phyloP scores from a whole-genome alignment of 92 coral and sea anemone genomes.

The Muricea muricata region DNA sequence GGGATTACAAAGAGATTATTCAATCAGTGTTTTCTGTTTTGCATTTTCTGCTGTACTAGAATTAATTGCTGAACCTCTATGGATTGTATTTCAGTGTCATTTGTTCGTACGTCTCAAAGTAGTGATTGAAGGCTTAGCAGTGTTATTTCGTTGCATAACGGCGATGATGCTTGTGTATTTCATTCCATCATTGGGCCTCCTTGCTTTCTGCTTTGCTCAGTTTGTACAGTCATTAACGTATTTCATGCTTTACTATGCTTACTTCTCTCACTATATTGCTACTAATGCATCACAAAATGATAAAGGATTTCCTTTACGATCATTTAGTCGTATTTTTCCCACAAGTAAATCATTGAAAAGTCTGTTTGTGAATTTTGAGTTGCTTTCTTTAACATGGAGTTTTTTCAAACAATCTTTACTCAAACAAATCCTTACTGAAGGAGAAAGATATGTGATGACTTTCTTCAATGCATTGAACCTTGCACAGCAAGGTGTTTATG shows the following conservation, averaged over 20 bases:
- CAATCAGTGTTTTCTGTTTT: slow-evolving; percentile 77
- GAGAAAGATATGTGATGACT: slow-evolving; percentile 98
- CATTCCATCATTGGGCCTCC: slow-evolving; percentile 82
- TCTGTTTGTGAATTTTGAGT: slow-evolving; percentile 70
- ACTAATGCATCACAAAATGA: slow-evolving; percentile 14
- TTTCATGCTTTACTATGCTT: slow-evolving; percentile 78
- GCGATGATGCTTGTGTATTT: slow-evolving; percentile 77
- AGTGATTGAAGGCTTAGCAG: slow-evolving; percentile 93
- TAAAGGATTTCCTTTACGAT: slow-evolving; percentile 79
- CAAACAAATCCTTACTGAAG: slow-evolving; percentile 94
- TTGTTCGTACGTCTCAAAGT: slow-evolving; percentile 91
- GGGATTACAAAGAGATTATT: slow-evolving; percentile 64
- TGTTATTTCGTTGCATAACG: slow-evolving; percentile 83
- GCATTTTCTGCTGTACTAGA: slow-evolving; percentile 85
- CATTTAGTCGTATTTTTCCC: slow-evolving; percentile 81
- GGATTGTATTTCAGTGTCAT: slow-evolving; percentile 90
- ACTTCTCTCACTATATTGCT: slow-evolving; percentile 68
- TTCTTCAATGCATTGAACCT: slow-evolving; percentile 87
- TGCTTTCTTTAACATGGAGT: slow-evolving; percentile 92
- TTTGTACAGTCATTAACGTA: slow-evolving; percentile 76
- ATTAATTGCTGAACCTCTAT: slow-evolving; percentile 90
- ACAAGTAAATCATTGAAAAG: slow-evolving; percentile 31
- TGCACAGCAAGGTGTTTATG: slow-evolving; percentile 98
- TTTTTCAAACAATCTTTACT: slow-evolving; percentile 96
- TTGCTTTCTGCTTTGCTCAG: slow-evolving; percentile 94